Evolutionary conservation across 2,797 vertebrate species (phyloP).

Genomic region (Dallia pectoralis): DNA sequence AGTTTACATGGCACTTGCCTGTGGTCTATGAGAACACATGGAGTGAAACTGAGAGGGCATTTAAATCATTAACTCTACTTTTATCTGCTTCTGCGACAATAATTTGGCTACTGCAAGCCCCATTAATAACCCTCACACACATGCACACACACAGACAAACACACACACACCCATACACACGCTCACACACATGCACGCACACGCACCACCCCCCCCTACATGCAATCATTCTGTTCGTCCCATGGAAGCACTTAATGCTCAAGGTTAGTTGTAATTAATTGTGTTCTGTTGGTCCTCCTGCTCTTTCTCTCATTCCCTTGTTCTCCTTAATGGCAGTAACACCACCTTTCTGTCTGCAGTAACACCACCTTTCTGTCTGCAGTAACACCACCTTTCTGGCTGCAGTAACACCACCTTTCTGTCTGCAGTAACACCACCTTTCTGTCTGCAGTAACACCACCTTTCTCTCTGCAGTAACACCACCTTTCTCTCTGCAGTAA

Average conservation of each 20-base stretch:
- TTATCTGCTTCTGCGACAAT: slow-evolving; percentile 13
- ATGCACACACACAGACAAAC: slow-evolving; percentile 3
- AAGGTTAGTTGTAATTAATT: slow-evolving; percentile 58
- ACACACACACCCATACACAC: not conserved
- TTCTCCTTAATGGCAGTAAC: slow-evolving; percentile 4
- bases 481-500: too few species aligned
- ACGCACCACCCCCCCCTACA: not conserved
- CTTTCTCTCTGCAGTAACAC: too few species aligned
- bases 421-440: slow-evolving; percentile 14
- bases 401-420: slow-evolving; percentile 7
- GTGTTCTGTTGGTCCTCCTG: not conserved
- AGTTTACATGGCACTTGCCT: not conserved
- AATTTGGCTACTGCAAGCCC: not conserved
- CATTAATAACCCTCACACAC: slow-evolving; percentile 19
- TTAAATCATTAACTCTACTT: slow-evolving; percentile 24
- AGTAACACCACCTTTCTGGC: slow-evolving; percentile 11
- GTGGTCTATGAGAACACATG: slow-evolving; percentile 11
- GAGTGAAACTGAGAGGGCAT: not conserved
- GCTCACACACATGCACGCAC: slow-evolving; percentile 5
- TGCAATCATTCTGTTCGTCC: slow-evolving; percentile 31
- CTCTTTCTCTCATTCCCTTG: not conserved
- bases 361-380: slow-evolving; percentile 16
- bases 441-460: too few species aligned
- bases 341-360: slow-evolving; percentile 13
- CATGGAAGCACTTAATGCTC: slow-evolving; percentile 33